Evolutionary conservation across 2,888 invertebrate genomes (phyloP).

Genomic region (Yponomeuta evonymella): DNA sequence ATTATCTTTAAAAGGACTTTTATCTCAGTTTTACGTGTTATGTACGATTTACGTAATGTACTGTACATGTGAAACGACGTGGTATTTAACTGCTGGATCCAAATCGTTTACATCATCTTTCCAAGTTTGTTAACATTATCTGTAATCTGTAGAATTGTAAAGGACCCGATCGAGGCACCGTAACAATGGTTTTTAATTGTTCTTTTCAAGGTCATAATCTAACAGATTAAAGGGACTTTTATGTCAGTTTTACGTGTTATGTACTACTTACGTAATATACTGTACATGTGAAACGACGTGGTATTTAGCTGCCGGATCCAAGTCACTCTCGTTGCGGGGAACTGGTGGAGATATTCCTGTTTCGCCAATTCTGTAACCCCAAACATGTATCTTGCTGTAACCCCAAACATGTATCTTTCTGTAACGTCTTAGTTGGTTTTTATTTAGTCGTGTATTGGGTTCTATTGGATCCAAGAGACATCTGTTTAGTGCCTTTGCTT

Average conservation of each 20-base stretch:
- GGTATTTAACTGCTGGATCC: slow-evolving; percentile 86
- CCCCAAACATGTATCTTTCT: neutral
- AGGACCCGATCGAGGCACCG: too few species aligned
- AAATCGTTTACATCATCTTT: slow-evolving; percentile 40
- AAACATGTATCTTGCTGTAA: slow-evolving; percentile 38
- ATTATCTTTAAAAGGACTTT: slow-evolving; percentile 27
- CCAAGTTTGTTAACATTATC: too few species aligned
- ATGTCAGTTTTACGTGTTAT: slow-evolving; percentile 45
- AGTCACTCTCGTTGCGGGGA: slow-evolving; percentile 78
- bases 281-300: slow-evolving; percentile 81
- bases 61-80: slow-evolving; percentile 70
- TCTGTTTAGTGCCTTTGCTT: too few species aligned
- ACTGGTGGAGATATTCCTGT: slow-evolving; percentile 81
- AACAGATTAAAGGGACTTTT: too few species aligned
- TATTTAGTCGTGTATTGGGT: too few species aligned
- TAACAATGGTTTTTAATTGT: too few species aligned
- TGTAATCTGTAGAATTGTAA: too few species aligned
- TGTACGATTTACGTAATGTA: slow-evolving; percentile 69
- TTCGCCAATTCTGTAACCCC: slow-evolving; percentile 62
- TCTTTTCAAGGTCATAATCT: too few species aligned
- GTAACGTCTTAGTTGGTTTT: too few species aligned
- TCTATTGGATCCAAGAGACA: too few species aligned
- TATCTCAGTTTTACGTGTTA: too few species aligned
- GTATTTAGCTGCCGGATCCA: slow-evolving; percentile 86
- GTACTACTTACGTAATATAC: slow-evolving; percentile 69